phyloP scores from a whole-genome alignment of 2,888 invertebrate species.

The Tanytarsus gracilentus region DNA sequence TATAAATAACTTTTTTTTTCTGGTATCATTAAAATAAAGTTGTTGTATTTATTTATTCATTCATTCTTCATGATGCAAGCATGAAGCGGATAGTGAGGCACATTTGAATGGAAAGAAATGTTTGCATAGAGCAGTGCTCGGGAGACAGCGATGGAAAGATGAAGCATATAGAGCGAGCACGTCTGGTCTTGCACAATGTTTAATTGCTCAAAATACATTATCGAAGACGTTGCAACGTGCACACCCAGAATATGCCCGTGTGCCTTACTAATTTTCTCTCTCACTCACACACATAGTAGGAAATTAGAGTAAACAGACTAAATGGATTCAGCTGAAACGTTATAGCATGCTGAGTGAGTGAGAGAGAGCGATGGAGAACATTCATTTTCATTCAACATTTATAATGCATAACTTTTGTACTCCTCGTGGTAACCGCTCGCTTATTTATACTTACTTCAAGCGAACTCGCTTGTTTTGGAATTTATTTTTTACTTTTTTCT shows the following conservation, averaged over 20 bases:
- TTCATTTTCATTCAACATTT: constrained; percentile 20
- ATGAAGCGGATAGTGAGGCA: too few relatives aligned
- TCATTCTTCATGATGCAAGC: constrained; percentile 8
- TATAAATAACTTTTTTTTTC: constrained; percentile 26
- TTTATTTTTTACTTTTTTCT: too few relatives aligned
- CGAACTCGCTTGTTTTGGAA: too few relatives aligned
- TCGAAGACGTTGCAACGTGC: constrained; percentile 11
- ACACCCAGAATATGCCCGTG: too few relatives aligned
- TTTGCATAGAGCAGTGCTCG: too few relatives aligned
- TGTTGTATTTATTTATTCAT: constrained; percentile 26
- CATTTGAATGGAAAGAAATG: too few relatives aligned
- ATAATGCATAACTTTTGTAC: constrained; percentile 24
- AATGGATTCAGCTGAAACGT: constrained; percentile 14
- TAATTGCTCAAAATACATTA: constrained; percentile 27
- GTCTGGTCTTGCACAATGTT: constrained; percentile 25
- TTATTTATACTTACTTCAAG: too few relatives aligned
- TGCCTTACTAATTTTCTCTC: neutral
- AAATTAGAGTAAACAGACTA: neutral
- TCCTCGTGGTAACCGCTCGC: neutral
- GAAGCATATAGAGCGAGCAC: constrained; percentile 11
- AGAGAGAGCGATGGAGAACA: constrained; percentile 1
- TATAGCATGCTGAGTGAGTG: neutral
- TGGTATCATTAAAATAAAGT: constrained; percentile 20
- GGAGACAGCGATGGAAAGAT: too few relatives aligned
- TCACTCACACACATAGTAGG: neutral